Base-by-base conservation (phyloP, 2,888 invertebrate species). In the Phytoseiulus persimilis region DNA sequence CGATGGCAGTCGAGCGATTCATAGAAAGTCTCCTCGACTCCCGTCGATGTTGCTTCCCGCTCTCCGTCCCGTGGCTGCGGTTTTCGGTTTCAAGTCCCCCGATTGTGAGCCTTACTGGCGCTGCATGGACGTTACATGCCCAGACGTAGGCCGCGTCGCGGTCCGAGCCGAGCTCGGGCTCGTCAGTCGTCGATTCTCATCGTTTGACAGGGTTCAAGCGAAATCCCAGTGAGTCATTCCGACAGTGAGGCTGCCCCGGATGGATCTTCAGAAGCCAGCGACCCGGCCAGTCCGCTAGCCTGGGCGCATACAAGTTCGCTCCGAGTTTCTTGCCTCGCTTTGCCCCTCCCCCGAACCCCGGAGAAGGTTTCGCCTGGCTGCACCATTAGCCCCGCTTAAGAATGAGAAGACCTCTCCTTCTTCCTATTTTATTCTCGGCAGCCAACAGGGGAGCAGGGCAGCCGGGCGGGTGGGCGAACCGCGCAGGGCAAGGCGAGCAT, bases 351-450 rank as follows among this genome's bases (percentile, higher is more conserved):
- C 65, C 65, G 65, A 65, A 65, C 65, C 65, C 65, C 65, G 18
- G 28, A 65, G 28, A 65, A 65, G 65, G 65, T 65, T 65, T 65
- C 65, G 65, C 65, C 65, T 65, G 65, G 65, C 65, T 65, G 65
- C 65, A 65, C 65, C 65, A 65, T 65, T 65, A 65, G 65, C 65
- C 65, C 65, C 65, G 65, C 65, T 65, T 65, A 65, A 65, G 65
- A 65, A 28, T 28, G 65, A 65, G n/a, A n/a, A n/a, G 65, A 65
- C 65, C 65, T 65, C 65, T 65, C 65, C 28, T 65, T 65, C 65
- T 65, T 65, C 65, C 65, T 65, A 14, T 28, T 65, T 65, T 28
- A 65, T 65, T 65, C 65, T 18, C 65, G 65, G 9, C 65, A 65
- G 9, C 5, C 65, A 6, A 65, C 23, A n/a, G n/a, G n/a, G 65